Base-by-base conservation (phyloP, 2,113 vertebrate species). In the Himantopus leucocephalus region DNA sequence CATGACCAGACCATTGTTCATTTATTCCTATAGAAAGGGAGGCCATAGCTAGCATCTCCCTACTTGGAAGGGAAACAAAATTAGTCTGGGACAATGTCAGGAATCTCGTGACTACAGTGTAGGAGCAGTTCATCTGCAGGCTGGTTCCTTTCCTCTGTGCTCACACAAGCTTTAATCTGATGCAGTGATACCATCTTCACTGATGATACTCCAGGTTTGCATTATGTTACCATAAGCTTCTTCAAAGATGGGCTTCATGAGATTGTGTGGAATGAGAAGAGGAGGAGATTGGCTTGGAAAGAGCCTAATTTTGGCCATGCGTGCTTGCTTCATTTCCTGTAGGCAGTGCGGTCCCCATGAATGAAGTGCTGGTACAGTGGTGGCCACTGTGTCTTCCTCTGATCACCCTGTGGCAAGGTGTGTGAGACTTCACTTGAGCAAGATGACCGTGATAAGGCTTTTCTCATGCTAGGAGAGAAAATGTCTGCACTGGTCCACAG, bases 1-100 rank as follows among this genome's bases (percentile, higher is more conserved):
- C 13, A 10, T 1, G 2, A 41, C 9, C 22, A 81, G 24, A 48
- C 5, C 34, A 14, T 39, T 78, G 43, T 53, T 85, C 0, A 0
- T 27, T 89, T 70, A 43, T 53, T 64, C 23, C 43, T 45, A 1
- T 63, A 60, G 13, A 67, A 75, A 47, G 18, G 14, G 29, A 72
- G 32, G 12, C 17, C 5, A 8, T 23, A 12, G 9, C 27, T 84
- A 55, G 18, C 5, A 35, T 85, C 27, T 22, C 19, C 12, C 23
- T 80, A 4, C 32, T 74, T 86, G 68, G 20, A 71, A 70, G 43
- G 39, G 26, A 82, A 75, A 24, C 0, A 1, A 66, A 79, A 50
- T 86, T 47, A 62, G 17, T 43, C 26, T 47, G 30, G 17, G 29
- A 4, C 34, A 52, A 24, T 50, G 24, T 81, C 29, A 67, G 55